Conservation (phyloP, 2,797 vertebrate genomes). For the Myotis daubentonii region DNA sequence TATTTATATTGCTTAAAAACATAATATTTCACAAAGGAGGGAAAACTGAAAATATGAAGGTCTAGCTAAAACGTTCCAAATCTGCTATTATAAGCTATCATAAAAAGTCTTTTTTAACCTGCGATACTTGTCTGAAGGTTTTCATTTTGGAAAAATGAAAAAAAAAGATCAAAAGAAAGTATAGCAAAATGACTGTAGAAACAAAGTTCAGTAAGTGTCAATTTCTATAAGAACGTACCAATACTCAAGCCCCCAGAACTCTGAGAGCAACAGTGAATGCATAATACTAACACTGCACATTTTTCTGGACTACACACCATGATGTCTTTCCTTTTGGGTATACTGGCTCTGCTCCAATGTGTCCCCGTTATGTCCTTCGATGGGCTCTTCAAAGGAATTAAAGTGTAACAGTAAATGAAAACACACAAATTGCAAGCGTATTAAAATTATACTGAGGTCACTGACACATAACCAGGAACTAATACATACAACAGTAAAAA, state of each 20-base stretch:
- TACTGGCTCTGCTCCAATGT: slow-evolving; percentile 86
- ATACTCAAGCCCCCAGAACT: neutral
- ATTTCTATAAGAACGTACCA: neutral
- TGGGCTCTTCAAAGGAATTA: slow-evolving; percentile 83
- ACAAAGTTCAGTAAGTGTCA: neutral
- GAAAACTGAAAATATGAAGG: neutral
- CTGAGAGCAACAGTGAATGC: neutral
- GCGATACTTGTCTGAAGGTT: slow-evolving; percentile 3
- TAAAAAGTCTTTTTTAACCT: neutral
- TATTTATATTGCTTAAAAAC: slow-evolving; percentile 6
- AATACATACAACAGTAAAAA: slow-evolving; percentile 25
- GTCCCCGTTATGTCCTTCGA: slow-evolving; percentile 86
- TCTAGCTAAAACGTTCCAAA: slow-evolving; percentile 19
- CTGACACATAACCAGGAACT: neutral
- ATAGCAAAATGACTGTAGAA: neutral
- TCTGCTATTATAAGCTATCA: neutral
- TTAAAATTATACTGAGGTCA: slow-evolving; percentile 37
- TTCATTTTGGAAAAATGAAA: neutral
- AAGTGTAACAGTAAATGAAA: slow-evolving; percentile 50
- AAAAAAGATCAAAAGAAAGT: neutral
- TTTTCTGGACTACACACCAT: slow-evolving; percentile 87
- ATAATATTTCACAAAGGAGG: neutral
- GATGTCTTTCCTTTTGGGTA: slow-evolving; percentile 88
- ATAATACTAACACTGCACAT: slow-evolving; percentile 62
- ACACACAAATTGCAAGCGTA: slow-evolving; percentile 23